phyloP scores from a whole-genome alignment of 2,113 vertebrate genomes.

The Mormyrus iriodes region DNA sequence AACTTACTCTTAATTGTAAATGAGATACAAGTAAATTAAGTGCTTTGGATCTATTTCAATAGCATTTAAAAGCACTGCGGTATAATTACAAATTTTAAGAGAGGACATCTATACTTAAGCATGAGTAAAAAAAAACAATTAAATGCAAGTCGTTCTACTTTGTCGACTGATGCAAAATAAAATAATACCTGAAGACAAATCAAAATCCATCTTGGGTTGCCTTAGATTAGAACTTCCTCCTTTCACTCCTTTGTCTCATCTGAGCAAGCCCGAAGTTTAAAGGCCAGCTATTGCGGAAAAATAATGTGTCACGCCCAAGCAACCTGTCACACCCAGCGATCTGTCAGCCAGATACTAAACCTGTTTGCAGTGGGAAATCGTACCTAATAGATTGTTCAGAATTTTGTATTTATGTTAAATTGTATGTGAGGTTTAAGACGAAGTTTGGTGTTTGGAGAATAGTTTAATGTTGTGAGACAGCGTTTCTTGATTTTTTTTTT shows the following conservation, averaged over 20 bases:
- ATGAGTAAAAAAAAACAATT: not conserved
- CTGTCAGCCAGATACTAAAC: not conserved
- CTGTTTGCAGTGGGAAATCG: too few species aligned
- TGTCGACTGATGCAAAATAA: not conserved
- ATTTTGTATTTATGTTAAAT: not conserved
- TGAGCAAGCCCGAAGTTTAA: not conserved
- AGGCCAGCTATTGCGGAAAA: not conserved
- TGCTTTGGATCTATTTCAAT: not conserved
- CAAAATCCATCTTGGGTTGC: not conserved
- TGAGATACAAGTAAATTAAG: not conserved
- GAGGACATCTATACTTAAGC: not conserved
- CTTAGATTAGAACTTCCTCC: not conserved
- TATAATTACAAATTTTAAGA: not conserved
- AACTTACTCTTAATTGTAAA: not conserved
- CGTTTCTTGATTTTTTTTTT: not conserved
- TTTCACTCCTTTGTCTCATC: not conserved
- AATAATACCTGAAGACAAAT: not conserved
- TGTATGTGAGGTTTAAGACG: not conserved
- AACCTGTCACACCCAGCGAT: not conserved
- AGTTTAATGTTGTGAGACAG: not conserved
- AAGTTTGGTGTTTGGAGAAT: not conserved
- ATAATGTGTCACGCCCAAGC: not conserved
- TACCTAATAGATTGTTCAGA: not conserved
- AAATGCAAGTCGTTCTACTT: not conserved
- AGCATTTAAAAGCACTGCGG: not conserved